Conservation (phyloP, 1,140 invertebrate genomes). For the Probaryconus sp. region DNA sequence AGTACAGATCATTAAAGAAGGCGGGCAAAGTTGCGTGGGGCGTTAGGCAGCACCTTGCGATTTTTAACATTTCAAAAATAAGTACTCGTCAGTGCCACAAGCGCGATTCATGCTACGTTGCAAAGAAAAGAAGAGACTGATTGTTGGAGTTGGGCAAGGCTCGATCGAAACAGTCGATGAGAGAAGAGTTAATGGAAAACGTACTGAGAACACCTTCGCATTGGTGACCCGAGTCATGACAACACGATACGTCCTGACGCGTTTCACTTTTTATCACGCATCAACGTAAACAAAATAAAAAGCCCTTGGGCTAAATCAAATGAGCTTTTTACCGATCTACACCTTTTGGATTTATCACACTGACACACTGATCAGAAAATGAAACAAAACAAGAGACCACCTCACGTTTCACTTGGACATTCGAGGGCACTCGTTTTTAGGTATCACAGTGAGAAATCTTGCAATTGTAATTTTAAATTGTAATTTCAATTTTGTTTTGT, state of each 20-base stretch:
- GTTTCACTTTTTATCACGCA: conserved; percentile 51
- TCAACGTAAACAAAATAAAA: conserved; percentile 14
- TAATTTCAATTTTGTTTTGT: too few relatives aligned
- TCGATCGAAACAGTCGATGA: conserved; percentile 68
- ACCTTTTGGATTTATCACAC: too few relatives aligned
- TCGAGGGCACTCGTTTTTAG: too few relatives aligned
- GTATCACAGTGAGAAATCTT: too few relatives aligned
- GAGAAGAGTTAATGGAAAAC: conserved; percentile 71
- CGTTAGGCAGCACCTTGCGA: conserved; percentile 30
- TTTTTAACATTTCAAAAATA: conserved; percentile 43
- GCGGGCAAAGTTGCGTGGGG: conserved; percentile 22
- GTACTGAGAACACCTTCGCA: conserved; percentile 66
- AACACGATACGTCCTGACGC: conserved; percentile 57
- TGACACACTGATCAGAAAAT: too few relatives aligned
- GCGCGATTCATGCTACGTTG: conserved; percentile 69
- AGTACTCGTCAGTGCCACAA: conserved; percentile 43
- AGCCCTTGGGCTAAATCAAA: background rate
- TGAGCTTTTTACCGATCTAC: too few relatives aligned
- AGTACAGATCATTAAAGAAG: conserved; percentile 46
- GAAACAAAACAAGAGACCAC: too few relatives aligned
- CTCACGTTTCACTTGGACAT: too few relatives aligned
- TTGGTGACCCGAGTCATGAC: conserved; percentile 59
- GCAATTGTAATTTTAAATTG: too few relatives aligned
- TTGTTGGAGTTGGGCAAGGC: conserved; percentile 60
- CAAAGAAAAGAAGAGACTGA: conserved; percentile 61